Evolutionary conservation across 2,113 vertebrate species (phyloP).

Genomic region (Osmerus eperlanus): DNA sequence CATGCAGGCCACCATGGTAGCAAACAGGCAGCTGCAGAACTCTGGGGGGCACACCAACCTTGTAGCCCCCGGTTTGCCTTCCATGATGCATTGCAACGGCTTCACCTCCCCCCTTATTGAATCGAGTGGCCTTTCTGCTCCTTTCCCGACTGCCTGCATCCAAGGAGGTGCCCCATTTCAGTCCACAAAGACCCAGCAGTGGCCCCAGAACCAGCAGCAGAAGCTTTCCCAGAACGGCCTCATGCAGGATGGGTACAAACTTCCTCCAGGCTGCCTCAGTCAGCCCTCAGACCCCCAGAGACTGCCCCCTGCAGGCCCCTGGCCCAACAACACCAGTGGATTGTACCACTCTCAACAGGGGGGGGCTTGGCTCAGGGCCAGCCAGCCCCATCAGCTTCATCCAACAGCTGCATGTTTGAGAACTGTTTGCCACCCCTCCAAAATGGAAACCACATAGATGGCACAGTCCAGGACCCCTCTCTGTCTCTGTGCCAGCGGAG

Average conservation of each 20-base stretch:
- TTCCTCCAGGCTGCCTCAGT: background rate
- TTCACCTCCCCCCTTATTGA: constrained; percentile 14
- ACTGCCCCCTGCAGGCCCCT: background rate
- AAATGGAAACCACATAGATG: background rate
- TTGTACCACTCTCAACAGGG: constrained; percentile 37
- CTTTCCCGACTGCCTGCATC: constrained; percentile 21
- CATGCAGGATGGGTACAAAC: constrained; percentile 39
- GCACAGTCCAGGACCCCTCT: background rate
- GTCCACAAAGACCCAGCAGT: constrained; percentile 26
- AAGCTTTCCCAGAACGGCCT: constrained; percentile 1
- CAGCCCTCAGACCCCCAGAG: constrained; percentile 15
- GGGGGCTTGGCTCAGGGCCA: constrained; percentile 19
- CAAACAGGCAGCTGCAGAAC: constrained; percentile 24
- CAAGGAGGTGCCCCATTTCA: constrained; percentile 27
- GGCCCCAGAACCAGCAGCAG: constrained; percentile 40
- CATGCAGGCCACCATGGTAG: constrained; percentile 11
- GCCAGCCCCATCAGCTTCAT: constrained; percentile 1
- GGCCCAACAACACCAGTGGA: background rate
- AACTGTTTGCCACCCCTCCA: constrained; percentile 21
- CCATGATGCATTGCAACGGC: constrained; percentile 44
- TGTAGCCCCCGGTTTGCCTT: constrained; percentile 19
- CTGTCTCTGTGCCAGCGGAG: constrained; percentile 15
- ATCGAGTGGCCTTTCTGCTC: background rate
- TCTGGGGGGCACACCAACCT: constrained; percentile 4
- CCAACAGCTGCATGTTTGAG: constrained; percentile 48